These are phyloP conservation scores for Limonius californicus DNA, from an alignment of 1,140 invertebrate genomes.

Conservation along the genomic window DNA sequence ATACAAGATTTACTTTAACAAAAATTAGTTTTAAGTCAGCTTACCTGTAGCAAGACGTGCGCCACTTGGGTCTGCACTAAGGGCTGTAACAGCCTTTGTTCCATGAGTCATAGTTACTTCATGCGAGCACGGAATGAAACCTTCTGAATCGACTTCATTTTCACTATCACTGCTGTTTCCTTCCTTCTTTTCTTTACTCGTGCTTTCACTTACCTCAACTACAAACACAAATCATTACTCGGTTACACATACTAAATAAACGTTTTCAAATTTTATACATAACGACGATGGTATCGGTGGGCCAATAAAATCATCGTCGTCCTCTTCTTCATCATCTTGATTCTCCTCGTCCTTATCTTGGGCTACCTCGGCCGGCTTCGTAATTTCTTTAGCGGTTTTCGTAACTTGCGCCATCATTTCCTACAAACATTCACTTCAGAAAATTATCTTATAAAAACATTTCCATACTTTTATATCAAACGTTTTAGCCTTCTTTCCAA, in stretches of 20 bases:
- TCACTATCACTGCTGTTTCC: constrained; percentile 50
- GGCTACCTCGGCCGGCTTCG: constrained; percentile 29
- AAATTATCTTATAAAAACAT: not conserved
- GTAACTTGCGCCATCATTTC: constrained; percentile 52
- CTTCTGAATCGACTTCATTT: constrained; percentile 50
- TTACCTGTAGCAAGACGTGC: constrained; percentile 77
- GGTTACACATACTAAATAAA: not conserved
- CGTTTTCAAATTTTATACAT: not conserved
- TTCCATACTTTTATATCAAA: constrained; percentile 61
- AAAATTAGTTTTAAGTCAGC: too few species aligned
- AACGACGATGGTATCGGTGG: constrained; percentile 51
- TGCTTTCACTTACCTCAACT: not conserved
- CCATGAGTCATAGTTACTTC: constrained; percentile 85
- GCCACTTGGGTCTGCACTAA: constrained; percentile 89
- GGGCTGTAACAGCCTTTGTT: constrained; percentile 77
- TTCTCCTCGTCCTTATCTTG: constrained; percentile 38
- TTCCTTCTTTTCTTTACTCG: constrained; percentile 29
- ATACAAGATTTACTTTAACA: too few species aligned
- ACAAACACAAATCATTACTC: too few species aligned
- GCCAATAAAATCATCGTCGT: constrained; percentile 53
- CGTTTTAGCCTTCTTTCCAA: constrained; percentile 74
- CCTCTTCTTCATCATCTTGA: constrained; percentile 27
- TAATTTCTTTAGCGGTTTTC: constrained; percentile 47
- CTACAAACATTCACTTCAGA: constrained; percentile 25
- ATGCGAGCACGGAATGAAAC: constrained; percentile 72